Percentiles rank a stretch among this genome's conserved stretches.
Evolutionary conservation across 2,797 vertebrate genomes (phyloP).

Genomic region (Mus spretus): DNA sequence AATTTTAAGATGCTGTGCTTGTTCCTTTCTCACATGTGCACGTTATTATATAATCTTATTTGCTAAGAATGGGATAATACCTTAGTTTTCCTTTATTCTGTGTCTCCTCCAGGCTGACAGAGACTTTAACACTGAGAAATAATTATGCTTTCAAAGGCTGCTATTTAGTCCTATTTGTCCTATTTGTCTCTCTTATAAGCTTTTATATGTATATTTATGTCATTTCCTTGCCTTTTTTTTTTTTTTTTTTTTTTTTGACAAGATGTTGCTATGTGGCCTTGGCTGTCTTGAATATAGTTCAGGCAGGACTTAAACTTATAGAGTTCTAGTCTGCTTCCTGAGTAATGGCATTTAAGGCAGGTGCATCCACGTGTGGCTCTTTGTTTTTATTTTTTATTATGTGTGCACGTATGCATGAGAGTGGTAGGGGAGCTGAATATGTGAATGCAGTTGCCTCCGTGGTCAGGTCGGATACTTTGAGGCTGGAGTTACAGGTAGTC

Average conservation of each 20-base stretch:
- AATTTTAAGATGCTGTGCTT: neutral
- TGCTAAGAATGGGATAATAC: neutral
- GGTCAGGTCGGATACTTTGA: neutral
- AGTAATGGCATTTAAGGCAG: neutral
- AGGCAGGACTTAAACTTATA: neutral
- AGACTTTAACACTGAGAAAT: neutral
- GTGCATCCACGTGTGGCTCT: neutral
- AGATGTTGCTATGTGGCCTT: neutral
- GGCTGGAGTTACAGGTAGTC: neutral
- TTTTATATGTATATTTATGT: neutral
- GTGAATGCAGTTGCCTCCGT: neutral
- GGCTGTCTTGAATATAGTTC: neutral
- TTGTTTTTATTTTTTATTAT: too few species aligned
- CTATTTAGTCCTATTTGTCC: neutral
- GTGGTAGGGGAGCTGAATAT: neutral
- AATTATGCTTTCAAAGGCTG: neutral
- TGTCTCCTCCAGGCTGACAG: neutral
- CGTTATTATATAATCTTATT: neutral
- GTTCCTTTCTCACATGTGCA: neutral
- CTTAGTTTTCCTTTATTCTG: neutral
- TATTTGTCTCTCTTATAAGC: neutral
- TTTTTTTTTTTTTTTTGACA: neutral
- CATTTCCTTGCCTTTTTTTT: neutral
- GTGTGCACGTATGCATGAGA: neutral
- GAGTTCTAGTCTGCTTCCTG: neutral